These are phyloP conservation scores for Hyles vespertilio DNA, from an alignment of 1,140 invertebrate genomes.

Conservation along the genomic window DNA sequence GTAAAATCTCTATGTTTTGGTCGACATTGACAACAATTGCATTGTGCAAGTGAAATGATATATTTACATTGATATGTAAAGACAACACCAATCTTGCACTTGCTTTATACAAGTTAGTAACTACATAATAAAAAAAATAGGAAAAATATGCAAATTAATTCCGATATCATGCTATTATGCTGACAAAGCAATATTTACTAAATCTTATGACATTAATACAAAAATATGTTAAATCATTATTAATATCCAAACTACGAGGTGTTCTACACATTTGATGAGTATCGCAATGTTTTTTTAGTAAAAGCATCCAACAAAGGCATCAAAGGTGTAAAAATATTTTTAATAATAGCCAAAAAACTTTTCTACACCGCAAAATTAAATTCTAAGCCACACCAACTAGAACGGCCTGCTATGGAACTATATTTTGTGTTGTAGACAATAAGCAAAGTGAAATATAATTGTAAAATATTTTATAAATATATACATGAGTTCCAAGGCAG, in stretches of 20 bases:
- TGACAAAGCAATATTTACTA: slow-evolving; percentile 1
- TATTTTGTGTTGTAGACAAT: slow-evolving; percentile 28
- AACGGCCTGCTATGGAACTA: slow-evolving; percentile 46
- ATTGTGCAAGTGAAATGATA: too few relatives aligned
- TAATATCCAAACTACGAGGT: slow-evolving; percentile 15
- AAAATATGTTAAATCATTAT: slow-evolving; percentile 10
- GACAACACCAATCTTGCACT: slow-evolving; percentile 29
- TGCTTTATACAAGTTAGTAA: slow-evolving; percentile 33
- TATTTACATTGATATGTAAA: background rate
- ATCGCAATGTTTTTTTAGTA: slow-evolving; percentile 8
- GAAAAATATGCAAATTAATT: slow-evolving; percentile 36
- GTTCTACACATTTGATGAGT: slow-evolving; percentile 30
- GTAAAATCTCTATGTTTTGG: background rate
- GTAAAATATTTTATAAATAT: slow-evolving; percentile 29
- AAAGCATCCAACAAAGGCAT: slow-evolving; percentile 31
- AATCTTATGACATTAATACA: background rate
- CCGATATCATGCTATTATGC: slow-evolving; percentile 28
- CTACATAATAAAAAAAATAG: slow-evolving; percentile 36
- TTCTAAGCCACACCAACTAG: slow-evolving; percentile 53
- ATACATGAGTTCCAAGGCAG: slow-evolving; percentile 36
- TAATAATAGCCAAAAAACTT: slow-evolving; percentile 18
- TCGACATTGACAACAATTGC: background rate
- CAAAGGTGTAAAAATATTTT: slow-evolving; percentile 28
- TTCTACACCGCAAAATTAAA: slow-evolving; percentile 33
- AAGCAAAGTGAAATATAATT: slow-evolving; percentile 26